A percentile compares a stretch with the other conserved stretches of the same genome.
Conservation (phyloP, 2,888 invertebrate species). For the Acleris holmiana region DNA sequence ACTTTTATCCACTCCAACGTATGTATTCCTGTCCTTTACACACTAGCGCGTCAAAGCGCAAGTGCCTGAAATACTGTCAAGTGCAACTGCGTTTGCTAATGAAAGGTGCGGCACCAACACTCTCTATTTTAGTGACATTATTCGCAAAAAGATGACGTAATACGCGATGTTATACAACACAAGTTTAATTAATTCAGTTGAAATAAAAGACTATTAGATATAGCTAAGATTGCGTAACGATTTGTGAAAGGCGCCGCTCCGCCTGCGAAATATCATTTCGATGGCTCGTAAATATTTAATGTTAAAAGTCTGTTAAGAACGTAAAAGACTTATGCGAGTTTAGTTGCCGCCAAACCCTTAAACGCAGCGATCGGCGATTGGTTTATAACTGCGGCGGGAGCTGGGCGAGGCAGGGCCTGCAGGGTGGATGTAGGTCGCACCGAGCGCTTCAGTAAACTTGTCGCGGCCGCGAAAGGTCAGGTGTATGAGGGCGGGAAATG, state of each 20-base stretch:
- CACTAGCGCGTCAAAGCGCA: conserved; percentile 28
- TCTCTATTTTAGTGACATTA: background rate
- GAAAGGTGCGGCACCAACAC: conserved; percentile 19
- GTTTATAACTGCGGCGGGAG: conserved; percentile 40
- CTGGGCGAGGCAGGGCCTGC: conserved; percentile 53
- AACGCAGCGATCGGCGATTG: conserved; percentile 30
- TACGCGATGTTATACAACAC: background rate
- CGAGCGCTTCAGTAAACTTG: conserved; percentile 79
- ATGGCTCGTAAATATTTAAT: conserved; percentile 30
- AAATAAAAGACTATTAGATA: background rate
- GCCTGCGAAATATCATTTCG: conserved; percentile 15
- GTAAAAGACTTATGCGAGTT: conserved; percentile 31
- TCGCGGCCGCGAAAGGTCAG: conserved; percentile 81
- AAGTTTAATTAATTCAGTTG: background rate
- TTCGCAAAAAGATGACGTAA: background rate
- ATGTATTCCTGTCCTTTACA: conserved; percentile 21
- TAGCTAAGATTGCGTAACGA: conserved; percentile 3
- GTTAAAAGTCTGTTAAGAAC: conserved; percentile 28
- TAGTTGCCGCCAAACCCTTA: conserved; percentile 26
- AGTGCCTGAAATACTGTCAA: conserved; percentile 24
- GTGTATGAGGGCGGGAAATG: conserved; percentile 81
- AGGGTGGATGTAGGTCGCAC: conserved; percentile 73
- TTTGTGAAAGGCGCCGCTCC: conserved; percentile 5
- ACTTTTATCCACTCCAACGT: conserved; percentile 20
- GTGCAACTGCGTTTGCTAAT: conserved; percentile 30